phyloP scores from a whole-genome alignment of 2,888 invertebrate genomes.

The Aethes cnicana region DNA sequence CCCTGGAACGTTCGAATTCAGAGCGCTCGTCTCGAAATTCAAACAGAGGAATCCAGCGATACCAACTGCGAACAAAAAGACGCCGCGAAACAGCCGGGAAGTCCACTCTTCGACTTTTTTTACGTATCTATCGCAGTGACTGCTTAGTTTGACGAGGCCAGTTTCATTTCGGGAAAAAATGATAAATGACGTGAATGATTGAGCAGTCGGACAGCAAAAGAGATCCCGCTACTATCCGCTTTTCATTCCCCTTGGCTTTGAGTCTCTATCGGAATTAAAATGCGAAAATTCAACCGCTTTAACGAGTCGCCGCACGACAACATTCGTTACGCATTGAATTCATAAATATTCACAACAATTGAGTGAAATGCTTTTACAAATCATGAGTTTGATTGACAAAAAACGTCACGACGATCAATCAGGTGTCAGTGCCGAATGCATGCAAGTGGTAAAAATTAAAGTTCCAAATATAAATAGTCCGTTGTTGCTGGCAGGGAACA shows the following conservation, averaged over 20 bases:
- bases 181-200: conserved; percentile 79
- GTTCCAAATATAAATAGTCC: conserved; percentile 31
- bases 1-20: conserved; percentile 43
- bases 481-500: conserved; percentile 28
- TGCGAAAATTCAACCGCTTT: conserved; percentile 56
- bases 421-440: conserved; percentile 60
- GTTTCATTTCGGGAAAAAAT: conserved; percentile 70
- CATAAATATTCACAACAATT: conserved; percentile 75
- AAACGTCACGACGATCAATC: conserved; percentile 71
- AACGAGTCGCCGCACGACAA: conserved; percentile 60
- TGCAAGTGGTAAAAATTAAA: conserved; percentile 43
- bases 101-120: conserved; percentile 58
- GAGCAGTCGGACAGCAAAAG: conserved; percentile 69
- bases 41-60: conserved; percentile 53
- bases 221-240: conserved; percentile 59
- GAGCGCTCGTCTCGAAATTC: conserved; percentile 49
- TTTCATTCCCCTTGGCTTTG: conserved; percentile 44
- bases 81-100: conserved; percentile 58
- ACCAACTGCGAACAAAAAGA: conserved; percentile 75
- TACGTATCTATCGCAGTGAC: conserved; percentile 62
- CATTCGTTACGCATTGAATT: conserved; percentile 52
- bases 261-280: conserved; percentile 63
- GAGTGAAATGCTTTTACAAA: conserved; percentile 66
- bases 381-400: conserved; percentile 69
- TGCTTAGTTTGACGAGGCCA: conserved; percentile 71